Percentiles rank a stretch among this genome's conserved stretches.
Conservation (phyloP, 2,113 vertebrate species). For the Reinhardtius hippoglossoides region DNA sequence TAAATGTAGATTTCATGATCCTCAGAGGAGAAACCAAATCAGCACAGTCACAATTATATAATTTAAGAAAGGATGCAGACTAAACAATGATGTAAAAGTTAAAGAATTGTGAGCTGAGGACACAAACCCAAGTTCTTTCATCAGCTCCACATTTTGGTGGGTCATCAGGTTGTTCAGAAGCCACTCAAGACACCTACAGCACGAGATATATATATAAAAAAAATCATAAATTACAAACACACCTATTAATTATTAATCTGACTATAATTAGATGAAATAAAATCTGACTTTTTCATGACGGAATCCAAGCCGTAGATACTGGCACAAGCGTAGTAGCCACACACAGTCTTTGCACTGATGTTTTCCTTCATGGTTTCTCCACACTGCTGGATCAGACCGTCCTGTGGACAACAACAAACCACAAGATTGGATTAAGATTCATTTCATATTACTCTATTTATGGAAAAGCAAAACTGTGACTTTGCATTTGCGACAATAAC, state of each 20-base stretch:
- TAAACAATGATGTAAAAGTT: background rate
- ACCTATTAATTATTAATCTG: background rate
- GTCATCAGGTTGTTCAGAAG: conserved; percentile 99
- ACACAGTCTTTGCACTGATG: conserved; percentile 92
- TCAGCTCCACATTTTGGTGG: conserved; percentile 94
- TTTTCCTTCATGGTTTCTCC: conserved; percentile 99
- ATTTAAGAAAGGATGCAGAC: background rate
- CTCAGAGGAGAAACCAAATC: background rate
- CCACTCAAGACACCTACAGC: conserved; percentile 94
- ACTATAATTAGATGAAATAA: background rate
- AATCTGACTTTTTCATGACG: conserved; percentile 92
- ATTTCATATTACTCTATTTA: background rate
- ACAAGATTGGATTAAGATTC: conserved; percentile 4
- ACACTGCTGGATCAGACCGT: conserved; percentile 96
- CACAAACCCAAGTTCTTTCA: conserved; percentile 94
- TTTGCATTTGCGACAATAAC: background rate
- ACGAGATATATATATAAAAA: conserved; percentile 14
- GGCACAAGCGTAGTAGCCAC: conserved; percentile 91
- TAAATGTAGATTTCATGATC: background rate
- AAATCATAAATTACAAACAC: background rate
- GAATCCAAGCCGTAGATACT: conserved; percentile 93
- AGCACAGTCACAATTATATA: background rate
- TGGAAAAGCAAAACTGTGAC: background rate
- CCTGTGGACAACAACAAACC: conserved; percentile 79
- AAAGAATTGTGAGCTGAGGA: background rate